Evolutionary conservation across 2,113 vertebrate species (phyloP).

Genomic region (Castor canadensis): DNA sequence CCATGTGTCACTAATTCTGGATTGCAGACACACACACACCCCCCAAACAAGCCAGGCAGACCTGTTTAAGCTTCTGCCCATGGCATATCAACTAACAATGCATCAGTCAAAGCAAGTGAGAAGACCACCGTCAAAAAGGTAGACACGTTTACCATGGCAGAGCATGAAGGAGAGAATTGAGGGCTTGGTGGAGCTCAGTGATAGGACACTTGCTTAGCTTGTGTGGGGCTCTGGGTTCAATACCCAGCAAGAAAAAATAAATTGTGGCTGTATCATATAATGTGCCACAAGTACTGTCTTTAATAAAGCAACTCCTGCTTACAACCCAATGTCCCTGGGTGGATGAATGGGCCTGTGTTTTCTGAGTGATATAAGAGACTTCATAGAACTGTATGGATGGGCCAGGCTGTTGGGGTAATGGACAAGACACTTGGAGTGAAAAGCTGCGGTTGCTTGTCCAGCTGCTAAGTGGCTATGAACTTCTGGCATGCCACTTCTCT

Average conservation of each 20-base stretch:
- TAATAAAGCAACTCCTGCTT: not conserved
- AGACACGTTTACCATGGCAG: not conserved
- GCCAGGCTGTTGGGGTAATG: not conserved
- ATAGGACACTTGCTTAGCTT: not conserved
- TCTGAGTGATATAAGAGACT: not conserved
- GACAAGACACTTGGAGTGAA: not conserved
- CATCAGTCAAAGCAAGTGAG: not conserved
- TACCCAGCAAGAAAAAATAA: not conserved
- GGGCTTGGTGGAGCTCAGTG: not conserved
- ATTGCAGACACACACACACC: not conserved
- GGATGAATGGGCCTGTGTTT: not conserved
- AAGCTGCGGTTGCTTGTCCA: not conserved
- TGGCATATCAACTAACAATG: no score
- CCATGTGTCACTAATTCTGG: not conserved
- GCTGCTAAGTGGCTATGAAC: not conserved
- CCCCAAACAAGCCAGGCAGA: not conserved
- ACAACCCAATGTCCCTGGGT: not conserved
- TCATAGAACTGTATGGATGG: not conserved
- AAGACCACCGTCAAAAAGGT: not conserved
- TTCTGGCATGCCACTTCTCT: slow-evolving; percentile 13
- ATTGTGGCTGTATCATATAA: no score
- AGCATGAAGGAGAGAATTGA: not conserved
- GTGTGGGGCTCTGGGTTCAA: not conserved
- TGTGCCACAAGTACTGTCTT: not conserved
- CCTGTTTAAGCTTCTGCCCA: not conserved